Evolutionary conservation across 2,888 invertebrate genomes (phyloP), one percentile per base, ranked within the genome.

Genomic region (Apamea epomidion): DNA sequence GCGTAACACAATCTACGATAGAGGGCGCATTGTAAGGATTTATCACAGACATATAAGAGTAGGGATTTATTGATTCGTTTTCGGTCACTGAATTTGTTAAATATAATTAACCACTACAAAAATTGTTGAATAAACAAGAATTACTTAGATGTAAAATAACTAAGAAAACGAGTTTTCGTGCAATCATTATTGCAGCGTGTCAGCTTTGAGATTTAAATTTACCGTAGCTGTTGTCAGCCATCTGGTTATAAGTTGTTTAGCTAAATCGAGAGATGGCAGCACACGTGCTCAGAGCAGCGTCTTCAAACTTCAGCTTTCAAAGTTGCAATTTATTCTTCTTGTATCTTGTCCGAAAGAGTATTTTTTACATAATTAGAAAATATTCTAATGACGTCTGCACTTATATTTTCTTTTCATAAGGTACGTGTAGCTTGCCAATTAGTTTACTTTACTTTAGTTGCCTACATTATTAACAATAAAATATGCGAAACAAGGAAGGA

Each of bases 401-500:
- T 18, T 60, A 18, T 18, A 32, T 16, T 37, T 3, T 48, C 14
- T 65, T 71, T 79, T 58, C 25, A 2, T 18, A 48, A 6, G 1
- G 25, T n/a, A 54, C 42, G 14, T 42, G 21, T 8, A 79, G 8
- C 48, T 72, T 48, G 12, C 29, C 18, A 65, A 74, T 74, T 68
- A 45, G 8, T 81, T n/a, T n/a, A n/a, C n/a, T n/a, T n/a, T n/a
- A n/a, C 6, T 42, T 6, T 60, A 45, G 0, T 10, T 68, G 42
- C 25, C 37, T 60, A 32, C 25, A 51, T 32, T 51, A 45, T 3
- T 32, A 58, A 60, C 29, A 5, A 58, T 48, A 51, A 8, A 32
- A 7, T 64, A 72, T 70, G 10, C n/a, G 14, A 62, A 71, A 76
- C 60, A 82, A 82, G 82, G 82, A 82, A 82, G 81, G 81, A 82